Percentiles rank a stretch among this genome's conserved stretches.
Evolutionary conservation across 2,113 vertebrate species (phyloP).

Genomic region (Pseudorhombus dupliciocellatus): DNA sequence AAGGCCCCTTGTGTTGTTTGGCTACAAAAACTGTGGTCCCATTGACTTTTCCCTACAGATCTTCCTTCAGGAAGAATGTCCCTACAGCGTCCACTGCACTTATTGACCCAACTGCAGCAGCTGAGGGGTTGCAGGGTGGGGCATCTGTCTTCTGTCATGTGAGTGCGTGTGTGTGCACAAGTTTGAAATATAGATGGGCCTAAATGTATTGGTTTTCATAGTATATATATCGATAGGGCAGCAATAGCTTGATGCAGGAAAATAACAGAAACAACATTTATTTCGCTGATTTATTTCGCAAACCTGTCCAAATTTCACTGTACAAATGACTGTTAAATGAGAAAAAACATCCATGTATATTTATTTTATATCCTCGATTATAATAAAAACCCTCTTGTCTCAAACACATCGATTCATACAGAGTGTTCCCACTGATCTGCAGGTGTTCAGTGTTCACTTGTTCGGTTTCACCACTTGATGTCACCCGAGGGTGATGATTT

Average conservation of each 20-base stretch:
- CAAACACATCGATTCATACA: constrained; percentile 46
- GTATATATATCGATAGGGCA: constrained; percentile 60
- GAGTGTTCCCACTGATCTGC: neutral
- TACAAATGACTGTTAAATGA: constrained; percentile 91
- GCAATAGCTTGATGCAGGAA: constrained; percentile 59
- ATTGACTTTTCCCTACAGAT: neutral
- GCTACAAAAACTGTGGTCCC: neutral
- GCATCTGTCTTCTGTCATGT: neutral
- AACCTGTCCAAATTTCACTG: constrained; percentile 82
- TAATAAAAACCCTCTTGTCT: constrained; percentile 91
- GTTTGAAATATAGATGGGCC: constrained; percentile 75
- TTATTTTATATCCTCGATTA: constrained; percentile 94
- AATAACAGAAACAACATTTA: constrained; percentile 48
- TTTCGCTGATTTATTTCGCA: constrained; percentile 81
- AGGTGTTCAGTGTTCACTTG: neutral
- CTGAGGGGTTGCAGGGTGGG: constrained; percentile 22
- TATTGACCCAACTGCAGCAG: constrained; percentile 8
- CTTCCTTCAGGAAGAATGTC: neutral
- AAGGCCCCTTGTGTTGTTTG: neutral
- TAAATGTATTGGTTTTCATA: constrained; percentile 70
- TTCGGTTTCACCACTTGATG: constrained; percentile 46
- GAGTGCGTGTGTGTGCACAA: constrained; percentile 46
- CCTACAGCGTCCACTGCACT: neutral
- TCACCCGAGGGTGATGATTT: constrained; percentile 24
- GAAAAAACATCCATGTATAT: constrained; percentile 85